Base-by-base conservation (phyloP, 2,113 vertebrate species). In the Halcyon senegalensis region DNA sequence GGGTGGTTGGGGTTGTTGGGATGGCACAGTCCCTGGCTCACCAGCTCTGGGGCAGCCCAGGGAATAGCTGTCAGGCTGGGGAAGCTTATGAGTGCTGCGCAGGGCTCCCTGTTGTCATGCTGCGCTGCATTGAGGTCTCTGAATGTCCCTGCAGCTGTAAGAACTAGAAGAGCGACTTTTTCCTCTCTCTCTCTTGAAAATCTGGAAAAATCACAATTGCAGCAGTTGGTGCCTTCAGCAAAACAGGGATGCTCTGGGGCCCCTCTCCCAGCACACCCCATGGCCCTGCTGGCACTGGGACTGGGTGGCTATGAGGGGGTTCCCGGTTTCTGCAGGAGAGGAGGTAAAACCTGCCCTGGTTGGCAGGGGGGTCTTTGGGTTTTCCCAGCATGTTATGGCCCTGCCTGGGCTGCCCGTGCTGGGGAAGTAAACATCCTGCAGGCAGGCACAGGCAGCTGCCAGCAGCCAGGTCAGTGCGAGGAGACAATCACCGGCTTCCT, bases 401-500 rank as follows among this genome's bases (percentile, higher is more conserved):
- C 82, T 93, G 85, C 43, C 77, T 74, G 72, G 46, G 51, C 87
- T 95, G 77, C 92, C 90, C 12, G 44, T 10, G 33, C 84, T 69
- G 82, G 93, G 97, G 97, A 95, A 97, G 93, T 72, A 93, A 98
- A 97, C 97, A 96, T 90, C 97, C 92, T 98, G 63, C 75, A 77
- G 91, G 84, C 87, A 70, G 89, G 84, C 94, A 69, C 37, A 15
- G 89, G 94, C 94, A 90, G 84, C 39, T 93, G 93, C 95, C 87
- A 17, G 83, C 51, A 20, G 89, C 88, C 44, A 31, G 97, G 97
- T 94, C 92, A 62, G 28, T 16, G 8, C 7, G 20, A 56, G 27
- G 68, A 84, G 92, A 95, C 97, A 97, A 95, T 97, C 68, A 10
- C 87, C 1, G 43, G 95, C 96, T 98, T 98, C 98, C 97, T 98